These are phyloP conservation scores for Solenopsis invicta DNA, from an alignment of 1,140 invertebrate genomes.

Conservation along the genomic window DNA sequence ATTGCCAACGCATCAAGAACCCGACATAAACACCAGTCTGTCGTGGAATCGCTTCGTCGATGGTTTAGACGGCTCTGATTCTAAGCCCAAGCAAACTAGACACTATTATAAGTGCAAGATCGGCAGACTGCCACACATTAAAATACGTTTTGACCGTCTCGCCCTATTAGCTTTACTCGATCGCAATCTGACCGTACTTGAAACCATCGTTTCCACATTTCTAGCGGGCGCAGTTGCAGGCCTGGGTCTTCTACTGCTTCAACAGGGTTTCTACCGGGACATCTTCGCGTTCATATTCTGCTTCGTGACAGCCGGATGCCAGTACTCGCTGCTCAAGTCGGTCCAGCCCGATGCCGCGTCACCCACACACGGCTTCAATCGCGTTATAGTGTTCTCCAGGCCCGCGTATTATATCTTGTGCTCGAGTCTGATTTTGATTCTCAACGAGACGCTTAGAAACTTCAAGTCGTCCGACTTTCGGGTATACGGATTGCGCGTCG, in stretches of 20 bases:
- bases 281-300: conserved; percentile 98
- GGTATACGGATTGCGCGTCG: conserved; percentile 93
- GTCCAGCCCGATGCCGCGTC: conserved; percentile 99
- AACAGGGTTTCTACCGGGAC: conserved; percentile 96
- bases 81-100: conserved; percentile 88
- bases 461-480: conserved; percentile 86
- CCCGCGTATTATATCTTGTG: conserved; percentile 98
- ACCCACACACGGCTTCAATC: conserved; percentile 99
- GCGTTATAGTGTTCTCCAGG: conserved; percentile 96
- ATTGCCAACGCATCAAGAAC: conserved; percentile 76
- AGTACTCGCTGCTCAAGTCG: conserved; percentile 99
- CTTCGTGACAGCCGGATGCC: conserved; percentile 98
- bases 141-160: conserved; percentile 96
- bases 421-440: conserved; percentile 91
- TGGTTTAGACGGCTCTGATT: conserved; percentile 79
- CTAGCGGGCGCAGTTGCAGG: conserved; percentile 95
- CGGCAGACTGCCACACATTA: conserved; percentile 90
- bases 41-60: conserved; percentile 84
- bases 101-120: conserved; percentile 96
- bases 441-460: conserved; percentile 87
- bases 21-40: conserved; percentile 78
- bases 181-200: conserved; percentile 94
- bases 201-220: conserved; percentile 94
- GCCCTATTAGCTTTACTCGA: conserved; percentile 97
- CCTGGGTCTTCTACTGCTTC: conserved; percentile 94